Evolutionary conservation across 2,888 invertebrate genomes (phyloP).

Genomic region (Caenorhabditis uteleia): DNA sequence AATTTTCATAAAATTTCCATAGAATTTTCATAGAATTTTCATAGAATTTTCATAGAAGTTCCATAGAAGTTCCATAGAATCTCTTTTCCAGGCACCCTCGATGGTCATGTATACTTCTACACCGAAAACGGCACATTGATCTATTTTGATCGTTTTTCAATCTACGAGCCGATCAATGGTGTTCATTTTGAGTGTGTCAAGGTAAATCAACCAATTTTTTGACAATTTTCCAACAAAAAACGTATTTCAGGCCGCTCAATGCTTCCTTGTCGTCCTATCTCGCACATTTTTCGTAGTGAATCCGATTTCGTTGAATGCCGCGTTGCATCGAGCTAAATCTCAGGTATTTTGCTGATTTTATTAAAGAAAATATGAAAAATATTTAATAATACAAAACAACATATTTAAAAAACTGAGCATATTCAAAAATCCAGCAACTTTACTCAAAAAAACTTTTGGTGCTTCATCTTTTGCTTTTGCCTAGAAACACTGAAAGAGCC

Average conservation of each 20-base stretch:
- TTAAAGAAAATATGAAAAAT: too few species aligned
- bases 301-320: slow-evolving; percentile 50
- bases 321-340: slow-evolving; percentile 47
- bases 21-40: too few species aligned
- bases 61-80: too few species aligned
- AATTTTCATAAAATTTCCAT: too few species aligned
- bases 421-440: too few species aligned
- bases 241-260: slow-evolving; percentile 50
- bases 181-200: slow-evolving; percentile 51
- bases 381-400: too few species aligned
- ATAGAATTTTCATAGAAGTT: too few species aligned
- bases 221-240: background rate
- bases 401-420: too few species aligned
- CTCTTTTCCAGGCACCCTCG: slow-evolving; percentile 40
- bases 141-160: slow-evolving; percentile 56
- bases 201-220: slow-evolving; percentile 9
- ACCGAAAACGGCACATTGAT: slow-evolving; percentile 62
- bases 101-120: slow-evolving; percentile 54
- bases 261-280: slow-evolving; percentile 38
- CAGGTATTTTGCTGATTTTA: too few species aligned
- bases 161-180: slow-evolving; percentile 41
- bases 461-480: too few species aligned
- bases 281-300: slow-evolving; percentile 48
- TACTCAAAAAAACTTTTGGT: too few species aligned
- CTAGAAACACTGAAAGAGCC: too few species aligned